These are phyloP conservation scores for Danaus plexippus DNA, from an alignment of 1,140 invertebrate genomes.

Conservation along the genomic window DNA sequence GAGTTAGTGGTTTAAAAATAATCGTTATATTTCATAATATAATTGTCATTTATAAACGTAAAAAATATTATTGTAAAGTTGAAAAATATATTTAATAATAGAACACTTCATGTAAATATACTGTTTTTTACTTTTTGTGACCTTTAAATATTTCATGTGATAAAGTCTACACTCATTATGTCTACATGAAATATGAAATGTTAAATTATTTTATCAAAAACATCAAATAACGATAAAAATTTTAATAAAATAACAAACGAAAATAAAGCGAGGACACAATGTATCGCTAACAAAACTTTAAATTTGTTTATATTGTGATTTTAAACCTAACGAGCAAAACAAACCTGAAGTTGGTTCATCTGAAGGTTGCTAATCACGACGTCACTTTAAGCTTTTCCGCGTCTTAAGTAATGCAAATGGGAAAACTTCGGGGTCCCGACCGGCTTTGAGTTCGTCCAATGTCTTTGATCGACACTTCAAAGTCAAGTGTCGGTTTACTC, in stretches of 20 bases:
- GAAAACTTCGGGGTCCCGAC: slow-evolving; percentile 54
- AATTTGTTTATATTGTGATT: slow-evolving; percentile 2
- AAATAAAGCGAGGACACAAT: not conserved
- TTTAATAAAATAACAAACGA: not conserved
- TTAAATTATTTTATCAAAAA: not conserved
- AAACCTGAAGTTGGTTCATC: slow-evolving; percentile 20
- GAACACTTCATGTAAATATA: too few relatives aligned
- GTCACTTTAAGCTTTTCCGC: slow-evolving; percentile 46
- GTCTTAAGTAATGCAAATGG: slow-evolving; percentile 59
- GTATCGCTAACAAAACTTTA: slow-evolving; percentile 3
- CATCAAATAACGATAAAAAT: not conserved
- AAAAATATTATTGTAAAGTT: too few relatives aligned
- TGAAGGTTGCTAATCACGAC: slow-evolving; percentile 30
- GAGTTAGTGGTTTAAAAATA: too few relatives aligned
- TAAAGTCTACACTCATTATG: not conserved
- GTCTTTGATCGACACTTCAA: slow-evolving; percentile 61
- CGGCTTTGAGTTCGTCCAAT: slow-evolving; percentile 47
- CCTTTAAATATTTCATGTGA: not conserved
- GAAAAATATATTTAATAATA: too few relatives aligned
- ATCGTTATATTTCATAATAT: too few relatives aligned
- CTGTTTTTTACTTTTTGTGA: not conserved
- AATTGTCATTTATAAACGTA: too few relatives aligned
- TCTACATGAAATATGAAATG: too few relatives aligned
- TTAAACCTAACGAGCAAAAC: slow-evolving; percentile 18
- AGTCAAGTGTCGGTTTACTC: slow-evolving; percentile 46